Conservation (phyloP, 92 coral and sea anemone genomes). For the Heliopora coerulea region DNA sequence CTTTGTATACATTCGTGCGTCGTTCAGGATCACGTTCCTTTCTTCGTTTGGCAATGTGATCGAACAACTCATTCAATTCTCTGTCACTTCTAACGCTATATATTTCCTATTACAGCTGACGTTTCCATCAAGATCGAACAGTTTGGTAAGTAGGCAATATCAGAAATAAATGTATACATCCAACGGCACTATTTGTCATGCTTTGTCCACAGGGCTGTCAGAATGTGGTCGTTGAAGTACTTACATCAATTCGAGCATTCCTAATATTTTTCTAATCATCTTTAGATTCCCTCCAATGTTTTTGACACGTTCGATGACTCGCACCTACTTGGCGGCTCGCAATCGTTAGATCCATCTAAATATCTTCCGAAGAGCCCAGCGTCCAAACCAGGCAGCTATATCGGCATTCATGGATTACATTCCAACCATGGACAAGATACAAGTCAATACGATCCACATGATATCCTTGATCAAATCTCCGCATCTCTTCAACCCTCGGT, state of each 20-base stretch:
- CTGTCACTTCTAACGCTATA: conserved; percentile 49
- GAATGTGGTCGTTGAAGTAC: conserved; percentile 27
- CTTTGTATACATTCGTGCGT: conserved; percentile 1
- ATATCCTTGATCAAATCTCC: conserved; percentile 97
- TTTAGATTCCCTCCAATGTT: conserved; percentile 97
- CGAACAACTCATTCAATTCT: neutral
- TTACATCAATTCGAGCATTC: conserved; percentile 4
- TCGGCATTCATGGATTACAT: conserved; percentile 84
- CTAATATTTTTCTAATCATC: conserved; percentile 43
- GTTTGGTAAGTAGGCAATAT: conserved; percentile 82
- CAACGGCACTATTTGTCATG: conserved; percentile 18
- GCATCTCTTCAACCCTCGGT: conserved; percentile 98
- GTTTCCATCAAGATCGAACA: conserved; percentile 99
- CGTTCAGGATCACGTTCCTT: too few species aligned
- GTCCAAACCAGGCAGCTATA: conserved; percentile 74
- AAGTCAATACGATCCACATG: conserved; percentile 93
- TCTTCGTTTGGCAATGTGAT: neutral
- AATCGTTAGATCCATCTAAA: conserved; percentile 86
- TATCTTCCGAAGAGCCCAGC: conserved; percentile 80
- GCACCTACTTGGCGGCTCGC: conserved; percentile 84
- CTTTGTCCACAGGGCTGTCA: conserved; percentile 30
- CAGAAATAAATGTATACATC: conserved; percentile 14
- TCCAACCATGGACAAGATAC: conserved; percentile 88
- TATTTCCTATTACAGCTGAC: conserved; percentile 76
- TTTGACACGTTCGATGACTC: conserved; percentile 98